These are phyloP conservation scores for Pseudomyrmex concolor DNA, from an alignment of 1,140 invertebrate genomes.

Conservation along the genomic window DNA sequence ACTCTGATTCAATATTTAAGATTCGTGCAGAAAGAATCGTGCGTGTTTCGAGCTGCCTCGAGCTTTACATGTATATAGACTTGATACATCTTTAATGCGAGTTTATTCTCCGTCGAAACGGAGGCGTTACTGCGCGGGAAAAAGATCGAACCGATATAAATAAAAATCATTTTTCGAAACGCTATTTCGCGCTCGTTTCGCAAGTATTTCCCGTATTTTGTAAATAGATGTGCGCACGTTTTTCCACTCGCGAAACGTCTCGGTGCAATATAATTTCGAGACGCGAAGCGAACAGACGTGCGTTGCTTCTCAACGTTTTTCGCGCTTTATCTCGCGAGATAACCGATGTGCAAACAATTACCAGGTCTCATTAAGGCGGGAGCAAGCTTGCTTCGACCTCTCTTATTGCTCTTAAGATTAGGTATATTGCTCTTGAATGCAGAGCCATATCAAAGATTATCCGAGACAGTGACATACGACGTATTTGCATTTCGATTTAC, in stretches of 20 bases:
- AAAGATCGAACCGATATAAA: too few relatives aligned
- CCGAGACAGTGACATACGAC: constrained; percentile 54
- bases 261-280: neutral
- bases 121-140: too few relatives aligned
- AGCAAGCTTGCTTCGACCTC: constrained; percentile 32
- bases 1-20: constrained; percentile 10
- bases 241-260: constrained; percentile 1
- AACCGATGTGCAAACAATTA: constrained; percentile 58
- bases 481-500: constrained; percentile 59
- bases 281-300: neutral
- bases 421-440: constrained; percentile 30
- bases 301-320: constrained; percentile 18
- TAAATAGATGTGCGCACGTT: constrained; percentile 5
- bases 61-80: too few relatives aligned
- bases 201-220: neutral
- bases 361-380: constrained; percentile 50
- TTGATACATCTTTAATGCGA: too few relatives aligned
- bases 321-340: constrained; percentile 38
- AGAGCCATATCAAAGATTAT: constrained; percentile 56
- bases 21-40: constrained; percentile 5
- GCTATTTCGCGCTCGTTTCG: neutral
- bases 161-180: too few relatives aligned
- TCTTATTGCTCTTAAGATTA: constrained; percentile 41
- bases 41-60: neutral
- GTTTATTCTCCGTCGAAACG: too few relatives aligned